A percentile compares a stretch with the other conserved stretches of the same genome.
phyloP scores from a whole-genome alignment of 2,888 invertebrate species.

The Dasypolia templi region DNA sequence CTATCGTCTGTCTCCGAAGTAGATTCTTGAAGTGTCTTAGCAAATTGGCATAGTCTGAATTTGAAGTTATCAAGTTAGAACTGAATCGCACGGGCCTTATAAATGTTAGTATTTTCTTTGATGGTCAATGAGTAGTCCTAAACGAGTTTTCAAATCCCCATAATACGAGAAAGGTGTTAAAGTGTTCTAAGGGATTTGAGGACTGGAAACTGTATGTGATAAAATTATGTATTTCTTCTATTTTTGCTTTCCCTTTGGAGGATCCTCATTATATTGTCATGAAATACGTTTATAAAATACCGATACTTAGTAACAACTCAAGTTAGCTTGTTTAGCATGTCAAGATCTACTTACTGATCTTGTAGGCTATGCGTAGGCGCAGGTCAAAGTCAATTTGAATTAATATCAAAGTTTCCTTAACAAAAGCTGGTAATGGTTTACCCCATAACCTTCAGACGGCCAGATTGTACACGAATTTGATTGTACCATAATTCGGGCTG shows the following conservation, averaged over 20 bases:
- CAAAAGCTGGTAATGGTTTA: conserved; percentile 18
- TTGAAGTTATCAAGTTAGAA: conserved; percentile 54
- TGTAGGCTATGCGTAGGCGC: conserved; percentile 17
- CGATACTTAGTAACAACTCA: not conserved
- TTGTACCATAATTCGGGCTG: conserved; percentile 77
- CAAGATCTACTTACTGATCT: conserved; percentile 3
- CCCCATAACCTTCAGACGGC: conserved; percentile 32
- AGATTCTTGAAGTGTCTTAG: conserved; percentile 70
- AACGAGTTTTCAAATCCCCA: not conserved
- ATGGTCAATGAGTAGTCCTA: conserved; percentile 27
- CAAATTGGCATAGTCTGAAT: conserved; percentile 63
- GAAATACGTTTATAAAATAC: not conserved
- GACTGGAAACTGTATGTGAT: not conserved
- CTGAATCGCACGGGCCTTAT: conserved; percentile 67
- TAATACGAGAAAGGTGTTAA: not conserved
- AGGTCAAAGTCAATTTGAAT: conserved; percentile 15
- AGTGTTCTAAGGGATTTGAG: conserved; percentile 7
- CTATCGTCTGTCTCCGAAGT: conserved; percentile 60
- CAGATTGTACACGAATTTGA: conserved; percentile 64
- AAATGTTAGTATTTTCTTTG: conserved; percentile 62
- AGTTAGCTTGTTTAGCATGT: not conserved
- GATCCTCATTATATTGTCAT: not conserved
- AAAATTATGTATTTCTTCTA: not conserved
- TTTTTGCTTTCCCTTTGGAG: not conserved
- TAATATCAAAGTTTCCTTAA: not conserved